Percentiles rank a stretch among this genome's conserved stretches.
Evolutionary conservation across 2,797 vertebrate genomes (phyloP).

Genomic region (Centroberyx gerrardi): DNA sequence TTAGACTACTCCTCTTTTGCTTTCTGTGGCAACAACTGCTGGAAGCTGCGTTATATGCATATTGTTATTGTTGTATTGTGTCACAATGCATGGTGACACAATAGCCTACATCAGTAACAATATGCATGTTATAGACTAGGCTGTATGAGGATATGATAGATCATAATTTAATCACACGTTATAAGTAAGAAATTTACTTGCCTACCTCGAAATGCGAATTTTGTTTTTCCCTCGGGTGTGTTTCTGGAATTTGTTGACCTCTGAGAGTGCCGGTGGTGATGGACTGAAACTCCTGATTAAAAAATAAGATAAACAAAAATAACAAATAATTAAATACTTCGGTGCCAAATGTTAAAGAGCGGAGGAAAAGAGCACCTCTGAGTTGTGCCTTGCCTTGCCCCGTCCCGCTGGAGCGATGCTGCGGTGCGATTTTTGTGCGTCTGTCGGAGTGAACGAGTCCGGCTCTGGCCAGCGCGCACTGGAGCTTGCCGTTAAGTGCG

Average conservation of each 20-base stretch:
- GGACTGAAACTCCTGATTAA: too few relatives aligned
- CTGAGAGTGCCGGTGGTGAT: too few relatives aligned
- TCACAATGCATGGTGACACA: not conserved
- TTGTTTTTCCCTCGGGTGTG: conserved; percentile 12
- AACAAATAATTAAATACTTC: too few relatives aligned
- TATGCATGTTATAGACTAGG: conserved; percentile 3
- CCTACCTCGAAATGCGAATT: conserved; percentile 61
- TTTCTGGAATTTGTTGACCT: conserved; percentile 1
- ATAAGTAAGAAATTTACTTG: not conserved
- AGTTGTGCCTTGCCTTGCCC: conserved; percentile 51
- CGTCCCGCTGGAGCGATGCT: conserved; percentile 49
- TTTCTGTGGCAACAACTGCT: not conserved
- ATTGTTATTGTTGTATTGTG: too few relatives aligned
- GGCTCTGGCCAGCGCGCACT: conserved; percentile 41
- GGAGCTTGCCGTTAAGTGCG: conserved; percentile 22
- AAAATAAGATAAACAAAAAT: too few relatives aligned
- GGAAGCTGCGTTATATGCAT: not conserved
- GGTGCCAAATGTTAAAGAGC: not conserved
- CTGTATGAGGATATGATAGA: not conserved
- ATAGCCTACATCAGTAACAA: too few relatives aligned
- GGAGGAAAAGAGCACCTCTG: conserved; percentile 32
- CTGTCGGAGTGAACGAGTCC: conserved; percentile 29
- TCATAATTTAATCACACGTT: not conserved
- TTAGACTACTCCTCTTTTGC: not conserved
- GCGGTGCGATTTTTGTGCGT: conserved; percentile 29